Conservation (phyloP, 2,797 vertebrate species). For the Sphenodon punctatus region DNA sequence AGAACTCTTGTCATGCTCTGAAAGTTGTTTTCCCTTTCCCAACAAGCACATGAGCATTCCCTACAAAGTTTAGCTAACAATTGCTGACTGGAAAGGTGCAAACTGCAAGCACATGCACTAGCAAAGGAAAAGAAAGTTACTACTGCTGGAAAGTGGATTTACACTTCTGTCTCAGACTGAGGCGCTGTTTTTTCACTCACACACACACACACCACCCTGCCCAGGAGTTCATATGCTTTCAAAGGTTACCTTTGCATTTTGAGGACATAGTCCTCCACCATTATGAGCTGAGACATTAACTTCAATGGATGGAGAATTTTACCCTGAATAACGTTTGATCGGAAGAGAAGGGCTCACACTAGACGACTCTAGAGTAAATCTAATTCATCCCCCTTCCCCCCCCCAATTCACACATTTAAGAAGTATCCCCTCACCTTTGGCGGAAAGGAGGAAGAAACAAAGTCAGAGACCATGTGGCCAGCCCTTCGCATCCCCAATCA, state of each 20-base stretch:
- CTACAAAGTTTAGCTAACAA: conserved; percentile 23
- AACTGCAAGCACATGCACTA: conserved; percentile 46
- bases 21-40: background rate
- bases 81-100: conserved; percentile 35
- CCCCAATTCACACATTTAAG: background rate
- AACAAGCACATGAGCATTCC: conserved; percentile 6
- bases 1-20: background rate
- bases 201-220: background rate
- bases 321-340: no score
- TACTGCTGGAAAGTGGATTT: conserved; percentile 28
- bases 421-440: background rate
- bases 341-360: background rate
- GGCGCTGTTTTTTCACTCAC: conserved; percentile 14
- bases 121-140: conserved; percentile 18
- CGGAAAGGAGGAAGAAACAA: background rate
- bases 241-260: conserved; percentile 49
- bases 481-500: background rate
- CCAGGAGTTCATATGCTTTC: conserved; percentile 13
- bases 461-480: background rate
- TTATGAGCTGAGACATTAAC: no score
- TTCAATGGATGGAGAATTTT: no score
- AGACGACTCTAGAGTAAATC: no score
- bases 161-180: conserved; percentile 35
- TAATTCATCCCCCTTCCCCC: conserved; percentile 12
- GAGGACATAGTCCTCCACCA: no score